phyloP scores from a whole-genome alignment of 2,113 vertebrate genomes.

The Eurystomus gularis region DNA sequence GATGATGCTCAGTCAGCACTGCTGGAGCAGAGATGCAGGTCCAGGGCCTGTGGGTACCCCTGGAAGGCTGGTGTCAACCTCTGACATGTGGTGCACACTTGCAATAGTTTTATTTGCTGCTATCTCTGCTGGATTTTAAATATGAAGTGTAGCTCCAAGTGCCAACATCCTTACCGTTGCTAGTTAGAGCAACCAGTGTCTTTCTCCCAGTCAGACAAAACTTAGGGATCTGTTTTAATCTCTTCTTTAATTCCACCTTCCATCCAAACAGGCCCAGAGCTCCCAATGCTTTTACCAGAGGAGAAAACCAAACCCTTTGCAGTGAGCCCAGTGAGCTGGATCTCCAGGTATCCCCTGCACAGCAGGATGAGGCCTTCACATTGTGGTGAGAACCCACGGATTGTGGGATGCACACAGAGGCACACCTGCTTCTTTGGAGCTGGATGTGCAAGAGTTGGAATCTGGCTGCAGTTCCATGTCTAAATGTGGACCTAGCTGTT shows the following conservation, averaged over 20 bases:
- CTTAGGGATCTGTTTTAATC: neutral
- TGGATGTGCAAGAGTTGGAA: neutral
- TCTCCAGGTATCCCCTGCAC: neutral
- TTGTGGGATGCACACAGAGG: neutral
- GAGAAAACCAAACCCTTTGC: neutral
- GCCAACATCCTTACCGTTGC: neutral
- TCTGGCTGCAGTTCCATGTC: neutral
- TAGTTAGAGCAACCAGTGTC: neutral
- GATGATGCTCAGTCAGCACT: fast-evolving
- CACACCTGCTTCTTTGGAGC: neutral
- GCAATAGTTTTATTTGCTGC: neutral
- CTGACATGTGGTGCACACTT: fast-evolving
- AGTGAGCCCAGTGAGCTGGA: neutral
- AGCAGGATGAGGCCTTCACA: fast-evolving
- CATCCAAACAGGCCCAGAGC: neutral
- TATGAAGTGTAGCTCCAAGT: neutral
- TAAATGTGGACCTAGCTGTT: too few species aligned
- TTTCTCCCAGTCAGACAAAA: too few species aligned
- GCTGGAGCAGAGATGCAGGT: neutral
- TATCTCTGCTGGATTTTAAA: neutral
- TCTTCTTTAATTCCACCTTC: neutral
- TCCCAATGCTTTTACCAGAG: neutral
- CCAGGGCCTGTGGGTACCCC: neutral
- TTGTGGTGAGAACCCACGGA: fast-evolving
- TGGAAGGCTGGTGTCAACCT: neutral